Evolutionary conservation across 2,797 vertebrate genomes (phyloP).

Genomic region (Rhinoraja longicauda): DNA sequence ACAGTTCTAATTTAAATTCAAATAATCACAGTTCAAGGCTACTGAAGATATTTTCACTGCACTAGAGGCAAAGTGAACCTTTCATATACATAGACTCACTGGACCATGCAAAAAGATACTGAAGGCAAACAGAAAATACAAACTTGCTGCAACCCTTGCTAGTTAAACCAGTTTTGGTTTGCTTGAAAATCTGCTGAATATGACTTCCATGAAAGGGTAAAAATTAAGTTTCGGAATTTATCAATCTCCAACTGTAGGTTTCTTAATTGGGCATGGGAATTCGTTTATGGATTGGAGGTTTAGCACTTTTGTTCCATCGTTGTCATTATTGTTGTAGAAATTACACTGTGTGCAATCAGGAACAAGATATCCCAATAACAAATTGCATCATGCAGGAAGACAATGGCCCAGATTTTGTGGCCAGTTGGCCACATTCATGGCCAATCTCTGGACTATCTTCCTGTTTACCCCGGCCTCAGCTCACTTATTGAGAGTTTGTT

Average conservation of each 20-base stretch:
- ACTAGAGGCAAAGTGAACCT: background rate
- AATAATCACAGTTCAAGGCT: conserved; percentile 21
- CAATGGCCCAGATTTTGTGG: too few species aligned
- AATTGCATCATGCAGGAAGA: too few species aligned
- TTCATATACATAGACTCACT: background rate
- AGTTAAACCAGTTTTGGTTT: conserved; percentile 5
- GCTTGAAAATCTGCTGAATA: background rate
- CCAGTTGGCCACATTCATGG: too few species aligned
- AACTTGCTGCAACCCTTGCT: background rate
- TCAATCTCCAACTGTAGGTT: background rate
- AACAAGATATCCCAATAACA: background rate
- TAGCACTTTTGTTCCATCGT: background rate
- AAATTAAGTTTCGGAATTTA: background rate
- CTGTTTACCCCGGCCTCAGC: too few species aligned
- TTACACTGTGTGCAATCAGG: background rate
- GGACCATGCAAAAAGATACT: conserved; percentile 20
- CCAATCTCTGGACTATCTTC: too few species aligned
- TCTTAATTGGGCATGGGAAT: background rate
- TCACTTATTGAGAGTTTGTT: too few species aligned
- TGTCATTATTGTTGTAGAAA: background rate
- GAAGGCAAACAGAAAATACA: background rate
- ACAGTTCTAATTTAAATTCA: conserved; percentile 26
- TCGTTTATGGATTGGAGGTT: background rate
- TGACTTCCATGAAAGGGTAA: background rate
- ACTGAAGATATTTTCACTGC: background rate